These are phyloP conservation scores for Platerodrilus igneus DNA, from an alignment of 2,888 invertebrate species.

Conservation along the genomic window DNA sequence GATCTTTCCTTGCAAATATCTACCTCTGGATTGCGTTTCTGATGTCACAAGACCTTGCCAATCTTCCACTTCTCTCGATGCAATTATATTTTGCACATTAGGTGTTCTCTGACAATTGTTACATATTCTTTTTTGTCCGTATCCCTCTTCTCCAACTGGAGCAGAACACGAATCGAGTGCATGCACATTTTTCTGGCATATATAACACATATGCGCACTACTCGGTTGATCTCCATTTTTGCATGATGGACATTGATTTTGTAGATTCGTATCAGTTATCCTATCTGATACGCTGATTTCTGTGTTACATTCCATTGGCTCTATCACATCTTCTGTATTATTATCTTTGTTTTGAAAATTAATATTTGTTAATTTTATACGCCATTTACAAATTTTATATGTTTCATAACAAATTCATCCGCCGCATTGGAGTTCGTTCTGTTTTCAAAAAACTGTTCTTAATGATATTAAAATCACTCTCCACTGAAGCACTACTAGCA, in stretches of 20 bases:
- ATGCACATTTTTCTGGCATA: slow-evolving; percentile 9
- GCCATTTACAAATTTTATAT: slow-evolving; percentile 7
- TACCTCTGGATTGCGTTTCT: neutral
- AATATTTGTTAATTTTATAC: slow-evolving; percentile 5
- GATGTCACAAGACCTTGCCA: slow-evolving; percentile 1
- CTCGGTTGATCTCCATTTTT: slow-evolving; percentile 7
- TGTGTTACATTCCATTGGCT: no score
- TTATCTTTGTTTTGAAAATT: no score
- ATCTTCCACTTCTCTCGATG: slow-evolving; percentile 4
- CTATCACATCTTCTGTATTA: no score
- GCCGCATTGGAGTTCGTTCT: slow-evolving; percentile 1
- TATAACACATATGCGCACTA: slow-evolving; percentile 9
- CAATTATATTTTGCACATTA: neutral
- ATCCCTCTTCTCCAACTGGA: slow-evolving; percentile 9
- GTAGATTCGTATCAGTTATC: neutral
- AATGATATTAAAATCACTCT: slow-evolving; percentile 9
- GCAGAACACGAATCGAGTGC: slow-evolving; percentile 4
- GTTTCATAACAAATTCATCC: slow-evolving; percentile 5
- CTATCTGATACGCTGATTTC: no score
- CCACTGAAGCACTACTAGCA: slow-evolving; percentile 11
- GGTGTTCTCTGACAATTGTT: neutral
- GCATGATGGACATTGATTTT: slow-evolving; percentile 7
- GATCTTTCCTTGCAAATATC: neutral
- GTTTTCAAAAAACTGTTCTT: slow-evolving; percentile 7
- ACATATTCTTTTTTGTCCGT: slow-evolving; percentile 6